phyloP scores from a whole-genome alignment of 2,113 vertebrate genomes.

The Cheilinus undulatus region DNA sequence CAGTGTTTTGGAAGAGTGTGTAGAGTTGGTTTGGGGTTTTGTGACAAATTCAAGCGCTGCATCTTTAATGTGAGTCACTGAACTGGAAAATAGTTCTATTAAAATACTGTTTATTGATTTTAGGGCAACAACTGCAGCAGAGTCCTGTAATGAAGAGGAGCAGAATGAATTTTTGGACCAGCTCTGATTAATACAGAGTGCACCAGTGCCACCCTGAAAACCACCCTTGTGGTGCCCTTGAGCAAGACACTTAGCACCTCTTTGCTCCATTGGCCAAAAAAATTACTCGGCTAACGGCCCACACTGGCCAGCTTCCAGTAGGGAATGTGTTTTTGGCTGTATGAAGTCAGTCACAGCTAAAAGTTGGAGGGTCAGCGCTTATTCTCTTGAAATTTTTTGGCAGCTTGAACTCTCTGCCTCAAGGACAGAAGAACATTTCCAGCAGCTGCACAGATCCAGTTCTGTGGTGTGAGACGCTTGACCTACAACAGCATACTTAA shows the following conservation, averaged over 20 bases:
- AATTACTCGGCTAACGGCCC: slow-evolving; percentile 26
- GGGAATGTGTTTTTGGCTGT: slow-evolving; percentile 5
- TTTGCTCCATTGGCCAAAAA: slow-evolving; percentile 39
- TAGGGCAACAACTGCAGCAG: slow-evolving; percentile 1
- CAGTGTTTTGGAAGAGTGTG: not conserved
- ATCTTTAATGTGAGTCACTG: not conserved
- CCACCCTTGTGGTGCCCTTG: slow-evolving; percentile 35
- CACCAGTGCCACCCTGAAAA: slow-evolving; percentile 12
- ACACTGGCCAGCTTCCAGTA: slow-evolving; percentile 46
- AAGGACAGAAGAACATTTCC: slow-evolving; percentile 28
- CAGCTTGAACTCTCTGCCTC: slow-evolving; percentile 29
- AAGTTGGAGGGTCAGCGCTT: slow-evolving; percentile 21
- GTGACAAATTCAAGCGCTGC: not conserved
- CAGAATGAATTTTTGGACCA: slow-evolving; percentile 36
- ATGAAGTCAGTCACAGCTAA: slow-evolving; percentile 11
- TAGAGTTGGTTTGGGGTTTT: not conserved
- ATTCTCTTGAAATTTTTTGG: slow-evolving; percentile 17
- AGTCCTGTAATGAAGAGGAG: not conserved
- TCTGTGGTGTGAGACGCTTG: not conserved
- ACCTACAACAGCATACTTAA: not conserved
- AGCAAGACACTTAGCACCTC: slow-evolving; percentile 47
- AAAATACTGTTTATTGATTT: not conserved
- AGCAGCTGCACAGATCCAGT: not conserved
- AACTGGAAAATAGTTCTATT: not conserved
- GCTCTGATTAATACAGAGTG: slow-evolving; percentile 46